phyloP scores from a whole-genome alignment of 2,888 invertebrate genomes.

The Epinotia nisella region DNA sequence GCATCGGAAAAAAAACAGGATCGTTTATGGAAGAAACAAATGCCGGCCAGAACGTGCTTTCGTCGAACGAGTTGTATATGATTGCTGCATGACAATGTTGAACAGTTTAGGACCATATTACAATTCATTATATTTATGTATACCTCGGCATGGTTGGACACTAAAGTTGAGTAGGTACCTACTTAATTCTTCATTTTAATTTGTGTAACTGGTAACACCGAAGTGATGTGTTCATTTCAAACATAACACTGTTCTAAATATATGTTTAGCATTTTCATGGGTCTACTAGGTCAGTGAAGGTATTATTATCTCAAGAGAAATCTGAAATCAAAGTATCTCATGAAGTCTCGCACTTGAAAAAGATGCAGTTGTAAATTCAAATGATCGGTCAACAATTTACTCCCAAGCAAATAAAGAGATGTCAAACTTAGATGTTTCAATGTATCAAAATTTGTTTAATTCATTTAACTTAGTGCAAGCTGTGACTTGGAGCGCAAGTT shows the following conservation, averaged over 20 bases:
- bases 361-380: background rate
- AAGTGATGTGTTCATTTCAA: too few species aligned
- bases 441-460: conserved; percentile 36
- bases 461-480: conserved; percentile 41
- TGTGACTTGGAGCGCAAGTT: conserved; percentile 35
- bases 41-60: conserved; percentile 60
- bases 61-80: conserved; percentile 48
- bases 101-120: background rate
- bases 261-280: too few species aligned
- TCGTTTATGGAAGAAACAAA: conserved; percentile 69
- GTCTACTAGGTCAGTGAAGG: background rate
- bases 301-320: background rate
- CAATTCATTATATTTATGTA: too few species aligned
- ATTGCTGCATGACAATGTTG: background rate
- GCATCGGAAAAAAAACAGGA: conserved; percentile 65
- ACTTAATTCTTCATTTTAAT: too few species aligned
- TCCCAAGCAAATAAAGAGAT: background rate
- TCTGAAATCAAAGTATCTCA: background rate
- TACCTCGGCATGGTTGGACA: too few species aligned
- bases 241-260: too few species aligned
- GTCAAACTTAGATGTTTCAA: background rate
- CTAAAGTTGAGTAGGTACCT: too few species aligned
- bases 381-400: background rate
- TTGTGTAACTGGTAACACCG: too few species aligned
- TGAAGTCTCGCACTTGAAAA: background rate